These are phyloP conservation scores for Xiphydria camelus DNA, from an alignment of 2,888 invertebrate species.

Conservation along the genomic window DNA sequence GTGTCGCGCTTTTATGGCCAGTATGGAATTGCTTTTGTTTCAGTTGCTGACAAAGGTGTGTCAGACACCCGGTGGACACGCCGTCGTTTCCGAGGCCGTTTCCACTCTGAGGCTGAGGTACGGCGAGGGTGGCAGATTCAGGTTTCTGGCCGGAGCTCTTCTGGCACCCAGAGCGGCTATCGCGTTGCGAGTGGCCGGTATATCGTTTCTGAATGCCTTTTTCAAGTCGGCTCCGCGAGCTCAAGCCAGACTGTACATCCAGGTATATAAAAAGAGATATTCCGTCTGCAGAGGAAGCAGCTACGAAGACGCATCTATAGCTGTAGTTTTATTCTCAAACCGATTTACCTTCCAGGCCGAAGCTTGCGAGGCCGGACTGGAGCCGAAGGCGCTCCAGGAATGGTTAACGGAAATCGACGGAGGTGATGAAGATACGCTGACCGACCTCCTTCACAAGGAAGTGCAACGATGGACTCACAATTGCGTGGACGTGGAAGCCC, in stretches of 20 bases:
- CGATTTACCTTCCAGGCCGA: conserved; percentile 44
- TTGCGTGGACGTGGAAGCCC: conserved; percentile 77
- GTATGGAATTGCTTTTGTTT: conserved; percentile 30
- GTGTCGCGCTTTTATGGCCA: too few species aligned
- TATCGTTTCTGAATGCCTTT: conserved; percentile 83
- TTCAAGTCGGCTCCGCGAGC: conserved; percentile 74
- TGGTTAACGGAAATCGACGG: conserved; percentile 48
- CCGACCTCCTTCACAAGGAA: conserved; percentile 61
- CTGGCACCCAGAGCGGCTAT: conserved; percentile 73
- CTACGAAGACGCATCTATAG: too few species aligned
- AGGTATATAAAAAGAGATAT: conserved; percentile 59
- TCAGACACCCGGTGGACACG: conserved; percentile 77
- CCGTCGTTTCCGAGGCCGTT: conserved; percentile 86
- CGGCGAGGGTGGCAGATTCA: conserved; percentile 90
- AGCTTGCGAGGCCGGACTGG: conserved; percentile 55
- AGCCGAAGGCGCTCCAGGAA: conserved; percentile 49
- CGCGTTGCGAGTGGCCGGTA: conserved; percentile 73
- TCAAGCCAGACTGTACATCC: conserved; percentile 80
- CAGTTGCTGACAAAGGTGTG: conserved; percentile 85
- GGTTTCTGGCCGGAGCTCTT: conserved; percentile 87
- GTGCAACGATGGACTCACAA: conserved; percentile 77
- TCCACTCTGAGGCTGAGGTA: conserved; percentile 85
- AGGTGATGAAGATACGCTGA: conserved; percentile 44
- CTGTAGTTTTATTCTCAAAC: too few species aligned
- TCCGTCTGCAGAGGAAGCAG: too few species aligned